Base-by-base conservation (phyloP, 1,140 invertebrate species). In the Drosophila mojavensis region DNA sequence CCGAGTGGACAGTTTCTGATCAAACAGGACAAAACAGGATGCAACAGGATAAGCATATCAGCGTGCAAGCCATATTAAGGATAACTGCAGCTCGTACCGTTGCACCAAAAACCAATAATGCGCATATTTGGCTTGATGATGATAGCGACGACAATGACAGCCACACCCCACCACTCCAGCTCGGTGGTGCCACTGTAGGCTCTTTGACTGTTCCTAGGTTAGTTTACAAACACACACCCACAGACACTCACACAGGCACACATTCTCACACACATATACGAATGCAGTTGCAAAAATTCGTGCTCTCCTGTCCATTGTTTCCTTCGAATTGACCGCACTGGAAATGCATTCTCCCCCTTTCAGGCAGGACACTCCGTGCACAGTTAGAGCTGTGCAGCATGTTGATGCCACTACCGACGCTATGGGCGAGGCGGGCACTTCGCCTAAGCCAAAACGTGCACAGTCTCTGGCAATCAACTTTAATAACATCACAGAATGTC, bases 401-500 rank as follows among this genome's bases (percentile, higher is more conserved):
- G 64, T 56, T 50, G 74, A 64, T 66, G 61, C 50, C 59, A 61
- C 36, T 47, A 51, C 48, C 41, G 50, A 26, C 28, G 30, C 9
- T 69, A 39, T 43, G 60, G 48, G 36, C 36, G 39, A 45, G 68
- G 15, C 47, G 24, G 15, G 77, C 77, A 74, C 77, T 86, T 77
- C 48, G 76, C 75, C 84, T 86, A 88, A 86, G 73, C 79, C 84
- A 83, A 79, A 86, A 86, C 83, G 84, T 86, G 83, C 83, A 70
- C 83, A 83, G 83, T 82, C 84, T 78, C 79, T 86, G 79, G 85
- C 85, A 89, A 89, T 89, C 85, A 89, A 89, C 85, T 90, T 89
- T 89, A 89, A 89, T 90, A 89, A 90, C 85, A 89, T 89, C 85
- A 89, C 85, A 89, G 85, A 89, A 89, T 89, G 85, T 89, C 85